Percentiles rank a stretch among this genome's conserved stretches.
phyloP scores from a whole-genome alignment of 2,797 vertebrate species.

The Premnoplex brunnescens region DNA sequence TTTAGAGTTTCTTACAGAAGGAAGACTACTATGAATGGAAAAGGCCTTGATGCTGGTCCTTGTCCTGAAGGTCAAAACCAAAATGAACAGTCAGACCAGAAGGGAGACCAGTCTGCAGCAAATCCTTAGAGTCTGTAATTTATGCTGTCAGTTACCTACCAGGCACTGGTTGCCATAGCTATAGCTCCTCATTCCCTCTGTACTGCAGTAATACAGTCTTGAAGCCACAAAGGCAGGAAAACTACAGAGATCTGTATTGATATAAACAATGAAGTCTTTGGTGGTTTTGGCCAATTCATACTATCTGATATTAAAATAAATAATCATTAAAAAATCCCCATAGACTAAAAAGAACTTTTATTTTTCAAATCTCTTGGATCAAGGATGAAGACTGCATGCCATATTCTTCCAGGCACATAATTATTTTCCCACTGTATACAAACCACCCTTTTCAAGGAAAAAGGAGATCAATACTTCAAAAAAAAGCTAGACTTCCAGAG shows the following conservation, averaged over 20 bases:
- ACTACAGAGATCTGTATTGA: neutral
- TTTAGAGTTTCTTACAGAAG: neutral
- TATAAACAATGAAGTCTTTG: neutral
- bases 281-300: neutral
- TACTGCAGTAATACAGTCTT: neutral
- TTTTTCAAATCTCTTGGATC: neutral
- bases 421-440: neutral
- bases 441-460: neutral
- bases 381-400: neutral
- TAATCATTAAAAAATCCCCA: neutral
- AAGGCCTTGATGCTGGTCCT: neutral
- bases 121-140: neutral
- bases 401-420: neutral
- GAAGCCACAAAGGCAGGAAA: conserved; percentile 1
- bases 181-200: neutral
- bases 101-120: neutral
- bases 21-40: neutral
- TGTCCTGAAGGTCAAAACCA: neutral
- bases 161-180: conserved; percentile 22
- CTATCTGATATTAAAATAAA: neutral
- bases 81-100: neutral
- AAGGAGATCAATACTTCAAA: neutral
- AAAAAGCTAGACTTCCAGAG: neutral
- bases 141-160: neutral
- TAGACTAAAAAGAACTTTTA: neutral